Evolutionary conservation across 2,113 vertebrate species (phyloP), one percentile per base, ranked within the genome.

Genomic region (Cavia aperea): DNA sequence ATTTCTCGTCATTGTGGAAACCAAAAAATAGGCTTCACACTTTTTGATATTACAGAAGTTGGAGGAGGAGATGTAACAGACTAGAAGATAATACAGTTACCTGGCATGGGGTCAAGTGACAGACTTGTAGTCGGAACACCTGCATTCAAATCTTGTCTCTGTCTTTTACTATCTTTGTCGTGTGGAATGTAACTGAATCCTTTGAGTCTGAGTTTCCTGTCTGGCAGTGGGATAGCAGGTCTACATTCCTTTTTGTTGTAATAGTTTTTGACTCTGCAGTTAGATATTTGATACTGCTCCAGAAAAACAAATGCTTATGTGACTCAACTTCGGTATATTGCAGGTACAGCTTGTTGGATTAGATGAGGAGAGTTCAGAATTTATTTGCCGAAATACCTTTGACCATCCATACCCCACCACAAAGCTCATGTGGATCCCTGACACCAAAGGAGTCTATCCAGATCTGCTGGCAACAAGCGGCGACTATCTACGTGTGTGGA

Each of bases 401-500:
- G 99, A 99, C 96, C 99, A 99, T 91, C 99, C 99, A 0, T 99
- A 99, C 90, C 99, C 99, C 66, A 99, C 99, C 94, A 99, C 99
- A 89, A 99, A 99, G 97, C 98, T 99, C 90, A 99, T 99, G 99
- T 99, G 99, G 99, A 99, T 99, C 94, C 99, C 99, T 7, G 99
- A 99, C 97, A 99, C 99, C 72, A 99, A 99, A 96, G 99, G 99
- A 11, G 99, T 99, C 7, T 99, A 99, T 94, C 99, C 99, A 66
- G 99, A 99, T 97, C 98, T 99, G 63, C 79, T 99, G 96, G 99
- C 99, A 15, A 99, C 99, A 81, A 99, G 99, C 1, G 99, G 99
- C 10, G 99, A 99, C 97, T 99, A 99, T 92, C 98, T 99, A 91
- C 98, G 99, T 51, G 99, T 99, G 81, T 99, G 99, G 99, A 98